Evolutionary conservation across 92 coral and sea anemone species (phyloP), one percentile per base, ranked within the genome.

Genomic region (Phymanthus crucifer): DNA sequence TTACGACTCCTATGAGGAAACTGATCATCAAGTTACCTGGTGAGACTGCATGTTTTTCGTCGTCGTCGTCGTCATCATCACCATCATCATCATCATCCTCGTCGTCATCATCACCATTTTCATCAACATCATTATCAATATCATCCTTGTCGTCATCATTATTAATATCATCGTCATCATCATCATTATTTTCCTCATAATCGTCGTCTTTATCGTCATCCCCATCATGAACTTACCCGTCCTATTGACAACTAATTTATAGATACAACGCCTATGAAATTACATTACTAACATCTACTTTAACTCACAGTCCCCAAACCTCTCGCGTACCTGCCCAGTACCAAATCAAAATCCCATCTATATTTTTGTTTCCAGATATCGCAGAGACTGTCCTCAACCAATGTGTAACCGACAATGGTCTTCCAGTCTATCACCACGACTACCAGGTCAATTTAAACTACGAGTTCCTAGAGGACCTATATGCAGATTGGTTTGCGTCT

Each of bases 391-490:
- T 93, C 35, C 83, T 95, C 40, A 93, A 90, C 83, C 87, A 86
- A 32, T 95, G 93, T 56, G 88, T 91, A 31, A 89, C 88, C 66
- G 97, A 90, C 66, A 95, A 90, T 40, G 88, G 83, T 38, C 79
- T 31, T 35, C 84, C 86, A 14, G 29, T 80, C 14, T 92, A 95
- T 75, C 84, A 89, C 43, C 89, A 78, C 70, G 80, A 82, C 50
- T 93, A 93, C 75, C 61, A 83, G 72, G 88, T 93, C 31, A 61
- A 61, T 0, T 56, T 95, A 57, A 83, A 90, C 64, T 95, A 90
- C 71, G 98, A 95, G 78, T 93, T 92, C 80, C 84, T 95, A 78
- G 98, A 95, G 73, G 98, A 95, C 73, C 72, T 95, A 13, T 95
- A 95, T 66, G 73, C 78, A 9, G 93, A 93, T 43, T 95, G 98